Base-by-base conservation (phyloP, 2,888 invertebrate species). In the Pollenia amentaria region DNA sequence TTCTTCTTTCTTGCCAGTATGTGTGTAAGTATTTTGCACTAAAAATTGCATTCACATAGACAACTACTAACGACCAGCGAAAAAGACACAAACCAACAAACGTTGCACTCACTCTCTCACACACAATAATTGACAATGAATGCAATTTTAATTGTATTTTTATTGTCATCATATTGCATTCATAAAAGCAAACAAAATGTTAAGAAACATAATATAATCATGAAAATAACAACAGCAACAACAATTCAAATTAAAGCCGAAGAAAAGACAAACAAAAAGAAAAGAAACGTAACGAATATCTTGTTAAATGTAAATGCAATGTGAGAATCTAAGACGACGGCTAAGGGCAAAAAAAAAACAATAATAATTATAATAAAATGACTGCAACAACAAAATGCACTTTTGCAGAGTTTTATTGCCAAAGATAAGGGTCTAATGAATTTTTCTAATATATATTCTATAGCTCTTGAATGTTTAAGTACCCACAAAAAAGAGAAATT, bases 121-220 rank as follows among this genome's bases (percentile, higher is more conserved):
- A 72, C 53, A 48, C 51, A 79, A 14, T 65, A 80, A 77, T 78
- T 87, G 76, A 65, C 84, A 83, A 83, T 85, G 76, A 85, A 83
- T 85, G 82, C 85, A 82, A 76, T 87, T 87, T 87, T 79, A 87
- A 87, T 87, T 87, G 85, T 87, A 18, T 76, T 84, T 84, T 87
- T 80, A 83, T 87, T 81, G 81, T 84, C 80, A 80, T 78, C 77
- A 64, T 46, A 77, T 81, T 72, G 75, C 82, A 85, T 75, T 82
- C 62, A 70, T 72, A 82, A 70, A 64, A 46, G 55, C 53, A 57
- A 21, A 57, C 53, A 64, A 21, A 62, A 51, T 53, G 16, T 18
- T 44, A 78, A 83, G 80, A 81, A 73, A 81, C 73, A 18, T 64
- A 55, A 80, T 80, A 51, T 79, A 44, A 72, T 72, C 48, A 48